These are phyloP conservation scores for Eilema sororculum DNA, from an alignment of 2,888 invertebrate genomes.

Conservation along the genomic window DNA sequence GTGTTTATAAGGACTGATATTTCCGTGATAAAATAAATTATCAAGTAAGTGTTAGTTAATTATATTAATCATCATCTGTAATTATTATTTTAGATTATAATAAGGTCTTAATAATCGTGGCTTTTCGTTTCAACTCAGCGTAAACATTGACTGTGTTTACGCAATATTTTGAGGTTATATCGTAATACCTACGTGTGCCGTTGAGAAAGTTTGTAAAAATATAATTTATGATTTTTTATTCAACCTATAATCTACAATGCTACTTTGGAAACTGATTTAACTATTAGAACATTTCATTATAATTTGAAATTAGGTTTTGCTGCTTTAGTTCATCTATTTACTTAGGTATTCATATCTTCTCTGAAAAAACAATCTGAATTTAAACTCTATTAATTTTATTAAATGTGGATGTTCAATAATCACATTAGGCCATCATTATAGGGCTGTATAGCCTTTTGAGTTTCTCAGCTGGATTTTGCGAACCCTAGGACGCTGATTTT, in stretches of 20 bases:
- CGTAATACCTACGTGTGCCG: background rate
- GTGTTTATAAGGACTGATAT: slow-evolving; percentile 7
- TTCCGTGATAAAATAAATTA: slow-evolving; percentile 18
- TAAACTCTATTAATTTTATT: background rate
- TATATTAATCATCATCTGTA: background rate
- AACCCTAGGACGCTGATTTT: too few species aligned
- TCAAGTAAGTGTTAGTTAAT: slow-evolving; percentile 34
- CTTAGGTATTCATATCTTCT: background rate
- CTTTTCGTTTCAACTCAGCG: background rate
- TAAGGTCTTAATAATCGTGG: slow-evolving; percentile 11
- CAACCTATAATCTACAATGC: background rate
- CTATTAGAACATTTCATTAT: background rate
- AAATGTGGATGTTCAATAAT: too few species aligned
- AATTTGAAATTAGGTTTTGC: background rate
- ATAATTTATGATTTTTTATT: background rate
- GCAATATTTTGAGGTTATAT: slow-evolving; percentile 9
- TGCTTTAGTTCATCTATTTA: background rate
- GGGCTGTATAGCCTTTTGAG: background rate
- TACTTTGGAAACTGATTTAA: background rate
- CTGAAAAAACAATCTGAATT: background rate
- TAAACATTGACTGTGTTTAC: background rate
- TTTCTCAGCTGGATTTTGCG: too few species aligned
- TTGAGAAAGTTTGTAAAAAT: background rate
- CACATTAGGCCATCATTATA: background rate
- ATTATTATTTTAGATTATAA: background rate